Percentiles rank a stretch among this genome's conserved stretches.
Evolutionary conservation across 2,113 vertebrate genomes (phyloP).

Genomic region (Podiceps cristatus): DNA sequence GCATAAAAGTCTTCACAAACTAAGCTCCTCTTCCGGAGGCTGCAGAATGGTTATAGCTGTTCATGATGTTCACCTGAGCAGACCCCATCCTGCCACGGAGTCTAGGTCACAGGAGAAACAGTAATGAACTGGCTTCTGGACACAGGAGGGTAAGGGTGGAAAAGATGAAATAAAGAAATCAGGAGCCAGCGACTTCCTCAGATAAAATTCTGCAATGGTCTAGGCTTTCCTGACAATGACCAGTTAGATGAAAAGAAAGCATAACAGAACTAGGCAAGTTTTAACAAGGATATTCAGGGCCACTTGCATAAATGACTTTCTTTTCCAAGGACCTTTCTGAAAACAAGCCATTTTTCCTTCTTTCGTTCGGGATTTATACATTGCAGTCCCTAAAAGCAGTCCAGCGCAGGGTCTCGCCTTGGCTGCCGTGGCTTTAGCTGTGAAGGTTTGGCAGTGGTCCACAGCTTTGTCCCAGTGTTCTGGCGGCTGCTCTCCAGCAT

Average conservation of each 20-base stretch:
- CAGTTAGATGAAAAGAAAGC: neutral
- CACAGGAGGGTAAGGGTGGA: neutral
- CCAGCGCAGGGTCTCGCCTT: neutral
- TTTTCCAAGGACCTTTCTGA: neutral
- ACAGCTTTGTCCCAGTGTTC: slow-evolving; percentile 12
- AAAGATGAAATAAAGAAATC: neutral
- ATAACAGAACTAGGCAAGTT: neutral
- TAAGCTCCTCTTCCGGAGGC: neutral
- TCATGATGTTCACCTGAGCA: rapidly evolving
- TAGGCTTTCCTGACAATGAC: neutral
- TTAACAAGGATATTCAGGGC: neutral
- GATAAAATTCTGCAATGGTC: neutral
- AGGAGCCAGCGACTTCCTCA: neutral
- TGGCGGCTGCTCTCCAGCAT: slow-evolving; percentile 11
- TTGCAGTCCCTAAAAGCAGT: neutral
- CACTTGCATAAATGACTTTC: neutral
- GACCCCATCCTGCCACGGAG: neutral
- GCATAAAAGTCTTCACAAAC: neutral
- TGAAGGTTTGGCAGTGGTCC: slow-evolving; percentile 33
- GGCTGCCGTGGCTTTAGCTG: neutral
- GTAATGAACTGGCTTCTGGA: neutral
- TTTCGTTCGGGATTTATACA: neutral
- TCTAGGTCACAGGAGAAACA: neutral
- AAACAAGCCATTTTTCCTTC: neutral
- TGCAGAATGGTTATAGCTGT: neutral